Conservation (phyloP, 2,888 invertebrate species). For the Nemapogon koenigi region DNA sequence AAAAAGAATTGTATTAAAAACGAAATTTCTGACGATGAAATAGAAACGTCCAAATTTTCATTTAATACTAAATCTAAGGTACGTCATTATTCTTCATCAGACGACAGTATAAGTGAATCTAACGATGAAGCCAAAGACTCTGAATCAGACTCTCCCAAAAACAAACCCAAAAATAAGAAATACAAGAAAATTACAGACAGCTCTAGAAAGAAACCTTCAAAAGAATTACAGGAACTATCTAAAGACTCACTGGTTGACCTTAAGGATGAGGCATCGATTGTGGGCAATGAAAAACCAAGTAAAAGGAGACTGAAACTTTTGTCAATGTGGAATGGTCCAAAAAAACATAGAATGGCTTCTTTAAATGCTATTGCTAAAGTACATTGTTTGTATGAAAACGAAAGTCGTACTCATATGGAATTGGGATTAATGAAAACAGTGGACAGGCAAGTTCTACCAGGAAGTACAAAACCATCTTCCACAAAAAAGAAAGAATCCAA, state of each 20-base stretch:
- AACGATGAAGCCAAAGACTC: conserved; percentile 55
- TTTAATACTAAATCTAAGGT: conserved; percentile 32
- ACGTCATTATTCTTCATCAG: conserved; percentile 44
- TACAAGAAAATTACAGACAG: conserved; percentile 47
- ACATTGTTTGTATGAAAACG: conserved; percentile 90
- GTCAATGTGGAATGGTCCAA: conserved; percentile 79
- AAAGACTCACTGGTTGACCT: conserved; percentile 51
- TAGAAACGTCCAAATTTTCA: conserved; percentile 48
- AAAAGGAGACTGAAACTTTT: conserved; percentile 65
- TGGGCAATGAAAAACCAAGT: conserved; percentile 47
- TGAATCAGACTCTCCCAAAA: conserved; percentile 39
- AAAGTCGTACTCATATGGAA: conserved; percentile 76
- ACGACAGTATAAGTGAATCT: conserved; percentile 50
- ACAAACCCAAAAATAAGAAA: conserved; percentile 43
- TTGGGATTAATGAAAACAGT: conserved; percentile 60
- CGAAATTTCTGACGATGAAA: conserved; percentile 44
- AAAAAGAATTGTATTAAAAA: conserved; percentile 38
- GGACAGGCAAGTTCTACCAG: conserved; percentile 50
- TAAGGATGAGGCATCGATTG: conserved; percentile 38
- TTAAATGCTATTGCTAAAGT: conserved; percentile 90
- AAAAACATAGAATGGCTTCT: conserved; percentile 86
- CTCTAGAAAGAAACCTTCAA: conserved; percentile 40
- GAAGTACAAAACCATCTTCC: conserved; percentile 52
- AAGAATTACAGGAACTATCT: conserved; percentile 52
- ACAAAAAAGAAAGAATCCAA: conserved; percentile 50